Percentiles rank a stretch among this genome's conserved stretches.
These are phyloP conservation scores for Morus bassanus DNA, from an alignment of 2,797 vertebrate species.

Conservation along the genomic window DNA sequence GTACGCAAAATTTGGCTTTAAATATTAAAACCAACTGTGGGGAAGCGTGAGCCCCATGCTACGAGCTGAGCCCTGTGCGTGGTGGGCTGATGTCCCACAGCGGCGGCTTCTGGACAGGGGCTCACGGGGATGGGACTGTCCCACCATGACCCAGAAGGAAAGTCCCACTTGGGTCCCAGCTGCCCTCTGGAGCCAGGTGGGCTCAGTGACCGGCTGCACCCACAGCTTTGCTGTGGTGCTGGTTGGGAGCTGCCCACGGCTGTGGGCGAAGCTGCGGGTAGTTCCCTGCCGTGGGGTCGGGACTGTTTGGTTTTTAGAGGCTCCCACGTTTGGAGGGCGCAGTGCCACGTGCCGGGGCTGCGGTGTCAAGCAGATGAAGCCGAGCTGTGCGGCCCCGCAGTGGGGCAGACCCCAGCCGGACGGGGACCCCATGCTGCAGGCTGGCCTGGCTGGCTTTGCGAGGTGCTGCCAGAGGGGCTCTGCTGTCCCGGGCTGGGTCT, in stretches of 20 bases:
- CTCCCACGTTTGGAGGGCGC: accelerated
- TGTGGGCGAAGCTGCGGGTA: not conserved
- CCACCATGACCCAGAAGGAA: not conserved
- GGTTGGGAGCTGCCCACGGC: not conserved
- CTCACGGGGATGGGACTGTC: accelerated
- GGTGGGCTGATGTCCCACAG: not conserved
- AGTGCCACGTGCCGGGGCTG: accelerated
- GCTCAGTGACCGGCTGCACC: accelerated
- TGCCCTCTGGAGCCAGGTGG: not conserved
- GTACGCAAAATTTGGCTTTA: constrained; percentile 32
- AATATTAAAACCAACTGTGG: not conserved
- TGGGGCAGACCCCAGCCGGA: not conserved
- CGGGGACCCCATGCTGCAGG: accelerated
- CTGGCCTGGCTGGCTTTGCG: not conserved
- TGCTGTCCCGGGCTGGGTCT: accelerated
- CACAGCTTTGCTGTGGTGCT: not conserved
- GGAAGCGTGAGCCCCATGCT: not conserved
- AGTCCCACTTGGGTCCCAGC: not conserved
- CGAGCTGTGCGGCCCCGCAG: accelerated
- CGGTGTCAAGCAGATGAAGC: accelerated
- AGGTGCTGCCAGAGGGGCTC: not conserved
- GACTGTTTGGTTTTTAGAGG: not conserved
- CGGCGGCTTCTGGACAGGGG: accelerated
- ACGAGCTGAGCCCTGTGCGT: not conserved
- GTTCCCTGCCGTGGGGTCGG: not conserved